Conservation (phyloP, 2,113 vertebrate species). For the Oncorhynchus masou region DNA sequence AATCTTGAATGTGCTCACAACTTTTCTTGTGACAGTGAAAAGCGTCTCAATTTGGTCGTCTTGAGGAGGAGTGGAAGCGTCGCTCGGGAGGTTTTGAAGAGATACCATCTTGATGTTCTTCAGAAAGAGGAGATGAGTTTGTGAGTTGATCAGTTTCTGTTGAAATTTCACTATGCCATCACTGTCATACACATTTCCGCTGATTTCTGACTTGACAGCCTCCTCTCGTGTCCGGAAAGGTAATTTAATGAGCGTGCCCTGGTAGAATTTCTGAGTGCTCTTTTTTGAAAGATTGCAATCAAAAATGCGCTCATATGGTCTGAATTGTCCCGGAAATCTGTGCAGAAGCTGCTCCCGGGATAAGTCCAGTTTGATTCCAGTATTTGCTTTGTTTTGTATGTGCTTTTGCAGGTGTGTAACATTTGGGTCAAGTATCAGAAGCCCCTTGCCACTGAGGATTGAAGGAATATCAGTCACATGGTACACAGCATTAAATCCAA, state of each 20-base stretch:
- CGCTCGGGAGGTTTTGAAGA: conserved; percentile 65
- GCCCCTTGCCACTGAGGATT: conserved; percentile 73
- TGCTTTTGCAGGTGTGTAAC: conserved; percentile 80
- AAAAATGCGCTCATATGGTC: conserved; percentile 76
- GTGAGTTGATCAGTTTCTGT: conserved; percentile 60
- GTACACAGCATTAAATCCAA: conserved; percentile 85
- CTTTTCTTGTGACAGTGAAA: conserved; percentile 59
- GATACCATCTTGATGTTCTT: conserved; percentile 68
- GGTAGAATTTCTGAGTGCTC: conserved; percentile 55
- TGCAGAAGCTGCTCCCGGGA: conserved; percentile 56
- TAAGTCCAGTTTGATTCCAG: conserved; percentile 81
- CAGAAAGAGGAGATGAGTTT: conserved; percentile 77
- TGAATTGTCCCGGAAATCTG: conserved; percentile 82
- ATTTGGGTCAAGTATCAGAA: conserved; percentile 85
- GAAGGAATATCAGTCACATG: conserved; percentile 81
- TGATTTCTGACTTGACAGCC: conserved; percentile 73
- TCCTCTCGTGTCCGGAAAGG: conserved; percentile 81
- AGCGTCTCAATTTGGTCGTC: conserved; percentile 54
- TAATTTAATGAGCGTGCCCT: conserved; percentile 80
- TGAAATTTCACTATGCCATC: conserved; percentile 62
- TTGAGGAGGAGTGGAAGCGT: conserved; percentile 52
- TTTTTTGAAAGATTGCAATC: conserved; percentile 67
- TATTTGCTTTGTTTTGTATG: conserved; percentile 64
- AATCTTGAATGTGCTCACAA: conserved; percentile 35
- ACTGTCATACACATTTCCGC: conserved; percentile 67